Base-by-base conservation (phyloP, 2,113 vertebrate genomes). In the Petrocephalus microphthalmus region DNA sequence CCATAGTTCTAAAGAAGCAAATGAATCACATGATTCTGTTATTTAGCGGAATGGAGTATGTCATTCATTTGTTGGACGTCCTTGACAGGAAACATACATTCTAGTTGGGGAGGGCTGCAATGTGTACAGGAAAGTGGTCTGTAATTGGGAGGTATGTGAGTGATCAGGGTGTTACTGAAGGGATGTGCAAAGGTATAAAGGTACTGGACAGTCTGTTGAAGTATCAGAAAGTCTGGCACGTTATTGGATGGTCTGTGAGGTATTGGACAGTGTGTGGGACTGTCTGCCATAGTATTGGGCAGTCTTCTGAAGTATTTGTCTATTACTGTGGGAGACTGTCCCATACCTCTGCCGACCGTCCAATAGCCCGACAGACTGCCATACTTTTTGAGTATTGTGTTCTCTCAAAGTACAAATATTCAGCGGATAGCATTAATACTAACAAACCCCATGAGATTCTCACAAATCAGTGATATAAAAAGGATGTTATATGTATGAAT, bases 81-180 rank as follows among this genome's bases (percentile, higher is more conserved):
- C 84, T 85, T 85, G 95, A 94, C 94, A 93, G 87, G 92, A 94
- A 93, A 93, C 95, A 92, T 94, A 93, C 91, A 95, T 91, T 93
- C 49, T 86, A 25, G 19, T 33, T 25, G 92, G 90, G 90, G 87
- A 91, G 87, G 93, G 93, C 90, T 92, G 91, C 87, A 89, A 90
- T 92, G 93, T 8, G n/a, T 37, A 13, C 29, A 88, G 5, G 15
- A 64, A 22, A 37, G 91, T 92, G 93, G 92, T 93, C 92, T 94
- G 90, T n/a, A 83, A 93, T 90, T 45, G 90, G 83, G 49, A 93
- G 92, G 15, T 33, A 29, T 74, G 91, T 89, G 90, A 90, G 60
- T 64, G n/a, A 29, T 64, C n/a, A 29, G 60, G 86, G 92, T 83
- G 19, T 20, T 74, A 37, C 29, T 37, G 67, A 92, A 90, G 92